Conservation (phyloP, 2,888 invertebrate species). For the Eupithecia inturbata region DNA sequence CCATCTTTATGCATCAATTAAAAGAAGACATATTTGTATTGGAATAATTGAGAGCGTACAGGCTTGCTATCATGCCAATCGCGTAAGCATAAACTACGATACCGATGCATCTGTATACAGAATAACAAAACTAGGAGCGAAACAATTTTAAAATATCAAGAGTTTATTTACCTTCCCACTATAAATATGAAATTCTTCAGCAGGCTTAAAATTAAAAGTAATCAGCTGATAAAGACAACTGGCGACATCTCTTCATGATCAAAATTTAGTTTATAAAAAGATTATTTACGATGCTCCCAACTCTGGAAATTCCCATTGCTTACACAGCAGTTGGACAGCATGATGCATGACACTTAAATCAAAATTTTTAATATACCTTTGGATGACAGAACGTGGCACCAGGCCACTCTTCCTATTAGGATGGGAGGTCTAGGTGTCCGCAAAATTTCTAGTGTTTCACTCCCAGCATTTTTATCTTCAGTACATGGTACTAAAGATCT, state of each 20-base stretch:
- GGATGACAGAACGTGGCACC: no score
- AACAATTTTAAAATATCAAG: slow-evolving; percentile 2
- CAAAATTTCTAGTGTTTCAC: no score
- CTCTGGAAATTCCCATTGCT: no score
- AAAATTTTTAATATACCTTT: no score
- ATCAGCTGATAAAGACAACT: neutral
- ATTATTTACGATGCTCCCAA: no score
- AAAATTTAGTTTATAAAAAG: neutral
- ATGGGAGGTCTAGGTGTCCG: no score
- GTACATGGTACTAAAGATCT: no score
- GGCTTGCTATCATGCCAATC: slow-evolving; percentile 63
- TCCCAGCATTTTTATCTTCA: no score
- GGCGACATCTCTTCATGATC: no score
- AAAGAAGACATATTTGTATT: slow-evolving; percentile 58
- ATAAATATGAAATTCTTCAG: neutral
- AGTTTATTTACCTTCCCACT: neutral
- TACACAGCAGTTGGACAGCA: no score
- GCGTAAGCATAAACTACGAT: slow-evolving; percentile 35
- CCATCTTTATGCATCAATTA: slow-evolving; percentile 52
- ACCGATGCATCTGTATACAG: slow-evolving; percentile 50
- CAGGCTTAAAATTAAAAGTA: neutral
- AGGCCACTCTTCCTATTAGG: no score
- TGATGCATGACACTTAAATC: no score
- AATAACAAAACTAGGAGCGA: slow-evolving; percentile 32
- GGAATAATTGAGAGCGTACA: slow-evolving; percentile 59